Evolutionary conservation across 2,797 vertebrate species (phyloP).

Genomic region (Poecile montanus): DNA sequence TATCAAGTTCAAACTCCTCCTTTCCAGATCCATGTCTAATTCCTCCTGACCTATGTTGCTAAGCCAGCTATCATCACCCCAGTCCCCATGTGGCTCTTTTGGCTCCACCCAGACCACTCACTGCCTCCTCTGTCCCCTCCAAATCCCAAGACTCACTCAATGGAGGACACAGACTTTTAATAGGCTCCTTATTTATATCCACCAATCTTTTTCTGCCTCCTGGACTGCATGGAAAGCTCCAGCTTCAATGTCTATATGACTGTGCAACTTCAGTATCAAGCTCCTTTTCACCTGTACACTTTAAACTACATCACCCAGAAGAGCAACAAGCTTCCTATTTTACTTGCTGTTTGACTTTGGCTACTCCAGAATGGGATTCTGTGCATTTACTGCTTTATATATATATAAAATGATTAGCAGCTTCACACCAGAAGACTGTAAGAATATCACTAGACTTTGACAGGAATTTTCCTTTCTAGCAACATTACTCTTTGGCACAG

Average conservation of each 20-base stretch:
- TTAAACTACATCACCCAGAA: background rate
- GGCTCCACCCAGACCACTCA: background rate
- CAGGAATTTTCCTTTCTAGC: background rate
- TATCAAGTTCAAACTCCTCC: constrained; percentile 28
- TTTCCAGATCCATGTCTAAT: background rate
- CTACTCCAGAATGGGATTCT: background rate
- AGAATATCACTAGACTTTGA: background rate
- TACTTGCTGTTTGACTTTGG: background rate
- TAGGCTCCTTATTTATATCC: background rate
- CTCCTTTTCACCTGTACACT: background rate
- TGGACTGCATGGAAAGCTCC: background rate
- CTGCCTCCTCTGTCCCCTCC: background rate
- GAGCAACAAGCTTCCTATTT: background rate
- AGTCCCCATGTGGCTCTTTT: background rate
- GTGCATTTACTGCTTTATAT: background rate
- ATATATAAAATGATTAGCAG: background rate
- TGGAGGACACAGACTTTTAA: background rate
- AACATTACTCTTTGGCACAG: background rate
- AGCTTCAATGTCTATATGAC: background rate
- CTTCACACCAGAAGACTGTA: background rate
- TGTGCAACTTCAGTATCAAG: background rate
- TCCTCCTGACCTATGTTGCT: background rate
- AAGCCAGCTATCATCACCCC: background rate
- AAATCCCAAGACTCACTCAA: background rate
- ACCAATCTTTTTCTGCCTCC: background rate